Evolutionary conservation across 2,888 invertebrate genomes (phyloP).

Genomic region (Onchidella celtica): DNA sequence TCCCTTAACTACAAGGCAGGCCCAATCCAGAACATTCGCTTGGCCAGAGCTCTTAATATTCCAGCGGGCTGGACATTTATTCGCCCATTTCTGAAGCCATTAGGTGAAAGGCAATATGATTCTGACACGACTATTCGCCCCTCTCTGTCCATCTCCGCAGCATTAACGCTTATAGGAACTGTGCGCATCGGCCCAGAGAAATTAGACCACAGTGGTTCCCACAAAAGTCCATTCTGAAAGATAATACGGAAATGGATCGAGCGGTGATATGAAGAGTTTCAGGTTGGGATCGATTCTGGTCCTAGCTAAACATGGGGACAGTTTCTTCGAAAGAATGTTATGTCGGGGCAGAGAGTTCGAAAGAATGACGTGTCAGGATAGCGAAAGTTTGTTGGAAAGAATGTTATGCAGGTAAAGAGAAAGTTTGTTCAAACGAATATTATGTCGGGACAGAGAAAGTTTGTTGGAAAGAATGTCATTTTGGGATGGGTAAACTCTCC

Average conservation of each 20-base stretch:
- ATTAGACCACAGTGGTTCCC: background rate
- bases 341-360: too few species aligned
- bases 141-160: constrained; percentile 7
- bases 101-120: constrained; percentile 40
- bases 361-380: too few species aligned
- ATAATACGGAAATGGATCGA: background rate
- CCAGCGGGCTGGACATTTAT: constrained; percentile 33
- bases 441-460: too few species aligned
- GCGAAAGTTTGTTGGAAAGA: too few species aligned
- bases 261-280: background rate
- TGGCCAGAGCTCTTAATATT: constrained; percentile 35
- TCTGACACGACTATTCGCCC: constrained; percentile 5
- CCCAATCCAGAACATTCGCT: constrained; percentile 25
- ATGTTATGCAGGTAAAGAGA: too few species aligned
- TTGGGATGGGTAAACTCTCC: too few species aligned
- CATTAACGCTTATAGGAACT: constrained; percentile 17
- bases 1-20: too few species aligned
- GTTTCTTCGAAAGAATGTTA: too few species aligned
- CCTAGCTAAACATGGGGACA: too few species aligned
- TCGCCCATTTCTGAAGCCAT: constrained; percentile 42
- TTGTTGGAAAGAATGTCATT: too few species aligned
- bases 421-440: too few species aligned
- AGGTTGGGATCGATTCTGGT: background rate
- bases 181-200: background rate
- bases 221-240: background rate